Evolutionary conservation across 2,888 invertebrate genomes (phyloP).

Genomic region (Drosophila tripunctata): DNA sequence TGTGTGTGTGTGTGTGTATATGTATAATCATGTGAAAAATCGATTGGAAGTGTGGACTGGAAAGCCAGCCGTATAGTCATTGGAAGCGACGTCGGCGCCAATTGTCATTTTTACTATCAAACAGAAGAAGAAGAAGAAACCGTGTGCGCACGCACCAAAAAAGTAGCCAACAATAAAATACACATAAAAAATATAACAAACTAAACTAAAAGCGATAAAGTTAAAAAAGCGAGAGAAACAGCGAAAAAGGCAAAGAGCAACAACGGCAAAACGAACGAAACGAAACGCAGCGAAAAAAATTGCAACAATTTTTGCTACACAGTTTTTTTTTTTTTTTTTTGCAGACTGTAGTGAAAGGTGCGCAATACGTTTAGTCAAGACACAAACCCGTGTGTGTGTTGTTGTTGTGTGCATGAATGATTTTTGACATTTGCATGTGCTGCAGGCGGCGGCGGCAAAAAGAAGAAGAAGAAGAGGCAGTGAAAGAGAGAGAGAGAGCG

Average conservation of each 20-base stretch:
- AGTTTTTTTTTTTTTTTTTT: too few species aligned
- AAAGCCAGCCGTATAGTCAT: conserved; percentile 53
- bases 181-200: conserved; percentile 10
- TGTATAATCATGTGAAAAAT: conserved; percentile 82
- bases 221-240: conserved; percentile 1
- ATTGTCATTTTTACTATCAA: conserved; percentile 74
- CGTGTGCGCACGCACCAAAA: conserved; percentile 57
- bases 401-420: conserved; percentile 37
- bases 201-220: conserved; percentile 22
- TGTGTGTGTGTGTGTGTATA: conserved; percentile 37
- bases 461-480: conserved; percentile 5
- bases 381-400: conserved; percentile 38
- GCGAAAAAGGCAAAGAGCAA: not conserved
- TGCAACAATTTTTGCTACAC: too few species aligned
- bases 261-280: not conserved
- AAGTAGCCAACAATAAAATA: conserved; percentile 36
- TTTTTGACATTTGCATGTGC: conserved; percentile 62
- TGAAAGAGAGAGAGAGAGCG: conserved; percentile 1
- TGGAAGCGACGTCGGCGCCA: conserved; percentile 71
- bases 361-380: conserved; percentile 59
- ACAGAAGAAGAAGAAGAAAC: conserved; percentile 73
- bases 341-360: conserved; percentile 52
- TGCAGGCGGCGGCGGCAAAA: conserved; percentile 26
- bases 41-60: conserved; percentile 80
- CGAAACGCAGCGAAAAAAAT: conserved; percentile 1